Evolutionary conservation across 2,888 invertebrate genomes (phyloP).

Genomic region (Pemphredon lugubris): DNA sequence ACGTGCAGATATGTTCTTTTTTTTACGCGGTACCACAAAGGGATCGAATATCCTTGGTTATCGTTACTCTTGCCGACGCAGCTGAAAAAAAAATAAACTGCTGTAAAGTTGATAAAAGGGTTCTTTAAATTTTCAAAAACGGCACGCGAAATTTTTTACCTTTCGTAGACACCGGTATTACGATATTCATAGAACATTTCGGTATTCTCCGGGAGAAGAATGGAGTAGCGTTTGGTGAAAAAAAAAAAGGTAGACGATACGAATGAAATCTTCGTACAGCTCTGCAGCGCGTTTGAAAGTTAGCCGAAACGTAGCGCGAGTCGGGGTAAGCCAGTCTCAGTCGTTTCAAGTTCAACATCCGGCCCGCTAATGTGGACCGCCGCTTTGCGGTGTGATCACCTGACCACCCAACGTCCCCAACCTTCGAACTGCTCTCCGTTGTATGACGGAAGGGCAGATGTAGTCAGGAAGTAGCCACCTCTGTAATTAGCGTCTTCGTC

Average conservation of each 20-base stretch:
- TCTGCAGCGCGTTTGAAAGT: conserved; percentile 31
- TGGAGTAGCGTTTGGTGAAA: too few relatives aligned
- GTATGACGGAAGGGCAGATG: conserved; percentile 35
- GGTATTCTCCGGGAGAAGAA: too few relatives aligned
- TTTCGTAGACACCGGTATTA: too few relatives aligned
- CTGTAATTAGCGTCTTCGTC: conserved; percentile 76
- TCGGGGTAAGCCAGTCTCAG: conserved; percentile 49
- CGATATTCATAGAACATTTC: too few relatives aligned
- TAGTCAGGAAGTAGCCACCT: conserved; percentile 66
- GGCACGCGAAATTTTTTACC: too few relatives aligned
- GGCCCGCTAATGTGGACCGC: conserved; percentile 52
- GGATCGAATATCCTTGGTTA: too few relatives aligned
- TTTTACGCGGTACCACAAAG: too few relatives aligned
- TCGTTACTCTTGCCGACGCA: too few relatives aligned
- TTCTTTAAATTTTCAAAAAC: too few relatives aligned
- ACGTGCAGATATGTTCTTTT: too few relatives aligned
- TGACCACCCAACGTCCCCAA: conserved; percentile 36
- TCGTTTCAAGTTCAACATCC: conserved; percentile 52
- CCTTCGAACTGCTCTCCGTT: conserved; percentile 46
- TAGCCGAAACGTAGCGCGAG: conserved; percentile 9
- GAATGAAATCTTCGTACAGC: conserved; percentile 50
- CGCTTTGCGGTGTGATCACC: conserved; percentile 56
- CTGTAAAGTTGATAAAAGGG: too few relatives aligned
- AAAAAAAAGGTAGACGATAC: neutral
- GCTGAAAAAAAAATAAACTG: too few relatives aligned